Percentiles rank a stretch among this genome's conserved stretches.
phyloP scores from a whole-genome alignment of 2,888 invertebrate species.

The Scaptomyza caliginosa region DNA sequence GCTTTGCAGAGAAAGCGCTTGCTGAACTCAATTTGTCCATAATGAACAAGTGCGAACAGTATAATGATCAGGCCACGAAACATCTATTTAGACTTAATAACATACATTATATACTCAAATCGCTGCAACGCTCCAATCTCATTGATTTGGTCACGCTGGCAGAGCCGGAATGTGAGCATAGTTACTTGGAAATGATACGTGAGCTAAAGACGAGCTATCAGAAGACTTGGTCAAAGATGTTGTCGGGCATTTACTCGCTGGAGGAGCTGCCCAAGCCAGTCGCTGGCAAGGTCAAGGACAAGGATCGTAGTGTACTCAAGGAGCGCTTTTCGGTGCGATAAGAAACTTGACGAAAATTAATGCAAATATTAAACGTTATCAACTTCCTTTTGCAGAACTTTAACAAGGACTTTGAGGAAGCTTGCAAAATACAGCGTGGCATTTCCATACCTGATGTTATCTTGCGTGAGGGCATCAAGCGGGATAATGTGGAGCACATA shows the following conservation, averaged over 20 bases:
- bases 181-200: slow-evolving; percentile 93
- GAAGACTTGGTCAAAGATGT: slow-evolving; percentile 92
- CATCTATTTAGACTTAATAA: slow-evolving; percentile 97
- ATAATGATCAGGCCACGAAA: slow-evolving; percentile 93
- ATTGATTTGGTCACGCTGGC: slow-evolving; percentile 92
- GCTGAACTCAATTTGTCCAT: slow-evolving; percentile 95
- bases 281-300: slow-evolving; percentile 91
- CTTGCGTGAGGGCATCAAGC: slow-evolving; percentile 93
- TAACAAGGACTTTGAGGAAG: slow-evolving; percentile 97
- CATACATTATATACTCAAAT: slow-evolving; percentile 96
- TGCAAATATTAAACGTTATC: no score
- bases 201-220: slow-evolving; percentile 88
- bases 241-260: slow-evolving; percentile 89
- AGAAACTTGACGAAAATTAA: not conserved
- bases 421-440: slow-evolving; percentile 91
- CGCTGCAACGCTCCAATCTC: slow-evolving; percentile 92
- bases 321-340: slow-evolving; percentile 93
- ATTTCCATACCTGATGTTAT: slow-evolving; percentile 97
- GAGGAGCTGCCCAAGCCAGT: slow-evolving; percentile 89
- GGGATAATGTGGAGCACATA: slow-evolving; percentile 94
- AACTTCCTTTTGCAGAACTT: slow-evolving; percentile 88
- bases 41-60: slow-evolving; percentile 95
- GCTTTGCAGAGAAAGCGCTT: slow-evolving; percentile 90
- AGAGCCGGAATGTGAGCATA: slow-evolving; percentile 93
- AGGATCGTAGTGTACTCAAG: slow-evolving; percentile 93